Evolutionary conservation across 2,888 invertebrate species (phyloP).

Genomic region (Mythimna ferrago): DNA sequence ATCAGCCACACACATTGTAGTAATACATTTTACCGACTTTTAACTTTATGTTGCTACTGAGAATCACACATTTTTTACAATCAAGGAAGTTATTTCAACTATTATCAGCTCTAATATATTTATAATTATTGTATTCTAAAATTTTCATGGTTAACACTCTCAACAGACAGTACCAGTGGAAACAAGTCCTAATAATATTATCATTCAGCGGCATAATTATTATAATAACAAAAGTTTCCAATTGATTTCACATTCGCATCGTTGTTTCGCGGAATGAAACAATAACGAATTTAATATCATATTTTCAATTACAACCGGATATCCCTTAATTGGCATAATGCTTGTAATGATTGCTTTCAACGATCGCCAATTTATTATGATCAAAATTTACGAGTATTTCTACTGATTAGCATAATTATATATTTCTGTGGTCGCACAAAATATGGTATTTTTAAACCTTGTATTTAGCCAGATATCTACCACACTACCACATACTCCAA

Average conservation of each 20-base stretch:
- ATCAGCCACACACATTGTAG: not conserved
- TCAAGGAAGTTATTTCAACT: not conserved
- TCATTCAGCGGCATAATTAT: not conserved
- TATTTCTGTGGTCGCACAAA: not conserved
- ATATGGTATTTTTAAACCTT: not conserved
- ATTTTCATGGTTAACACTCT: not conserved
- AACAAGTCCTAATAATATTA: not conserved
- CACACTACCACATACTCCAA: not conserved
- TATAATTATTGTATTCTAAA: not conserved
- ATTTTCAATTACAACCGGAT: constrained; percentile 15
- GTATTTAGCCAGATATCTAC: too few species aligned
- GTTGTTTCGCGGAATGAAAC: constrained; percentile 9
- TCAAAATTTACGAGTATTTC: not conserved
- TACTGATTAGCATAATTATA: too few species aligned
- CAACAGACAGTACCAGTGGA: not conserved
- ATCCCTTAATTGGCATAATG: not conserved
- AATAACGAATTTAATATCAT: not conserved
- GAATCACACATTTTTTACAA: not conserved
- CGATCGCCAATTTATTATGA: not conserved
- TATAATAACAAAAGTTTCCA: constrained; percentile 4
- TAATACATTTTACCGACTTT: not conserved
- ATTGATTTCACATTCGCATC: constrained; percentile 7
- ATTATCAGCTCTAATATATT: not conserved
- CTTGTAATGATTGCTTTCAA: constrained; percentile 10
- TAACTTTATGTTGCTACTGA: not conserved